Conservation (phyloP, 2,888 invertebrate species). For the Vanessa cardui region DNA sequence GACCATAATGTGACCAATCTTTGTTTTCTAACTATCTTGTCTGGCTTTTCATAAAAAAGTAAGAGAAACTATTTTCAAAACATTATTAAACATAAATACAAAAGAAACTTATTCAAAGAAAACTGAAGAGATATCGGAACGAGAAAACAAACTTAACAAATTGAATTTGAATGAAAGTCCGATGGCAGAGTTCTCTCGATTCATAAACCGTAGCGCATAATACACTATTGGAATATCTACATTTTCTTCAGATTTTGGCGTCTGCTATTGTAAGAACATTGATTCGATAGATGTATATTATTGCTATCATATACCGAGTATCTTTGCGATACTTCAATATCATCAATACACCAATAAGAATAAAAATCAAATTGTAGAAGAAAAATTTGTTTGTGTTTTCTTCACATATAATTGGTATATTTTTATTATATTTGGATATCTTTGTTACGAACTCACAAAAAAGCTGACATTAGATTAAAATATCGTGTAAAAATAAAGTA, state of each 20-base stretch:
- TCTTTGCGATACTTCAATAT: too few species aligned
- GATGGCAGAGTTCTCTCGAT: conserved; percentile 6
- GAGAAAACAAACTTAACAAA: conserved; percentile 13
- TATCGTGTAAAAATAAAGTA: too few species aligned
- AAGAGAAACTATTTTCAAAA: neutral
- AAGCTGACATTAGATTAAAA: too few species aligned
- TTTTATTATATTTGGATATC: too few species aligned
- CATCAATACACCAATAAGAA: too few species aligned
- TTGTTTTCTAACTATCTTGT: too few species aligned
- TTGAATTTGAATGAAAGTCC: conserved; percentile 12
- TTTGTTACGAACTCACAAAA: too few species aligned
- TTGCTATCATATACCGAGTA: neutral
- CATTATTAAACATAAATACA: neutral
- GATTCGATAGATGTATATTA: neutral
- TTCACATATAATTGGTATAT: too few species aligned
- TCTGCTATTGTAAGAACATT: conserved; percentile 1
- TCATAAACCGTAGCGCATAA: conserved; percentile 14
- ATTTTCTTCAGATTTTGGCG: conserved; percentile 7
- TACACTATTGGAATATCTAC: conserved; percentile 6
- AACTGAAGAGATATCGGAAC: conserved; percentile 8
- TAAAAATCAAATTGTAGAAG: too few species aligned
- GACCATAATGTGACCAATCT: too few species aligned
- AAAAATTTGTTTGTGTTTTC: too few species aligned
- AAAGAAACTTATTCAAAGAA: conserved; percentile 1
- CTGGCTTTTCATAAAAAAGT: too few species aligned